Evolutionary conservation across 2,797 vertebrate genomes (phyloP), one percentile per base, ranked within the genome.

Genomic region (Cottoperca gobio): DNA sequence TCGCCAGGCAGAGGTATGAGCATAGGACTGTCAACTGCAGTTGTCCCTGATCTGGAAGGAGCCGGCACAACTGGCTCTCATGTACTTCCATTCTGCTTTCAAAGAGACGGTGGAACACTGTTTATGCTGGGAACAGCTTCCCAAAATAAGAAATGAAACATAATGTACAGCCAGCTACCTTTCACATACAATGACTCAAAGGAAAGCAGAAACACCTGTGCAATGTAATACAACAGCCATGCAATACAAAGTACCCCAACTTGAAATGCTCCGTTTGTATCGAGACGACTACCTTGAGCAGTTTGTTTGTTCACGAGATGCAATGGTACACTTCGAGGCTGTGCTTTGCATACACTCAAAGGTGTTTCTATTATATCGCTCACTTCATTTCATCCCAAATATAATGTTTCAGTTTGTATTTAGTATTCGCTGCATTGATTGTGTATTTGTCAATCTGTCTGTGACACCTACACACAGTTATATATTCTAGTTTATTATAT

Each of bases 1-100:
- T 93, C 92, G 91, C 76, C 76, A 81, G 84, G 83, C 78, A 84
- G 84, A 82, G 81, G 89, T 89, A 86, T 66, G 79, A 87, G 85
- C 86, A 86, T 45, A 82, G 57, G 70, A 86, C 88, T 88, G 89
- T 93, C 88, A 91, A 65, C 76, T 74, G 79, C 82, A 85, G 79
- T 85, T 83, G 85, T 89, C 67, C 78, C 82, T 69, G 73, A 80
- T 92, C 45, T 58, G 52, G 40, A 68, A 81, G 81, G 66, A 78
- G 81, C 76, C 50, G 70, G 61, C 70, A 79, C 66, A 79, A 26
- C 69, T 53, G 70, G 65, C 76, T 82, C 72, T 81, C 13, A 19
- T 64, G 71, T 81, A 69, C 42, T 64, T 70, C 62, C 62, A 79
- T 5, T 49, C 67, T 5, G 45, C 70, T 72, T 77, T 76, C 37